phyloP scores from a whole-genome alignment of 2,797 vertebrate genomes.

The Orestias chungarensis region DNA sequence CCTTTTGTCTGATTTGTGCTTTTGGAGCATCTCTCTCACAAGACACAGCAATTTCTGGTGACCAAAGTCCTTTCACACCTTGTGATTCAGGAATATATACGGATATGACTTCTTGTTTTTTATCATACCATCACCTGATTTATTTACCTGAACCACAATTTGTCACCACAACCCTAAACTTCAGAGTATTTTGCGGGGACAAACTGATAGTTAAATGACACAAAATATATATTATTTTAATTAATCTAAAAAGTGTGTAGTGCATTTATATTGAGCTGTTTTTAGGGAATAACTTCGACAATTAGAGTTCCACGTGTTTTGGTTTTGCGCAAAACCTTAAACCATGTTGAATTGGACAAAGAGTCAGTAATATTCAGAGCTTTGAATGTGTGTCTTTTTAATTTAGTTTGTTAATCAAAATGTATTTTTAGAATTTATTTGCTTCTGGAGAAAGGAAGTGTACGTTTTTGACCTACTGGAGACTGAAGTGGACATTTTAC shows the following conservation, averaged over 20 bases:
- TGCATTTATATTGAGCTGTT: background rate
- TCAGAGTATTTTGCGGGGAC: background rate
- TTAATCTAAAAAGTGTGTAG: background rate
- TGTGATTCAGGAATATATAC: constrained; percentile 59
- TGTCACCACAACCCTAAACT: background rate
- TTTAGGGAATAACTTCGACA: background rate
- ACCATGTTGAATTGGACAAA: background rate
- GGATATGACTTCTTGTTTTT: constrained; percentile 24
- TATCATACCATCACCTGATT: constrained; percentile 25
- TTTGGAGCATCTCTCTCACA: constrained; percentile 61
- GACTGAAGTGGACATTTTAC: too few relatives aligned
- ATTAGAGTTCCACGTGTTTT: background rate
- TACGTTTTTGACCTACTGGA: too few relatives aligned
- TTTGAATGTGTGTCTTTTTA: too few relatives aligned
- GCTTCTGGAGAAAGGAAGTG: too few relatives aligned
- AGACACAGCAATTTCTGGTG: constrained; percentile 59
- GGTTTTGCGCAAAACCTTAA: background rate
- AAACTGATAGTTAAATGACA: too few relatives aligned
- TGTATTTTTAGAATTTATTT: too few relatives aligned
- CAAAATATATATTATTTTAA: too few relatives aligned
- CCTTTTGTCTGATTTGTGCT: constrained; percentile 34
- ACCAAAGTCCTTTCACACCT: constrained; percentile 77
- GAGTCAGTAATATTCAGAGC: too few relatives aligned
- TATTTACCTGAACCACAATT: constrained; percentile 1
- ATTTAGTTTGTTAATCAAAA: too few relatives aligned